Percentiles rank a stretch among this genome's conserved stretches.
These are phyloP conservation scores for Crotalus tigris DNA, from an alignment of 2,113 vertebrate genomes.

Conservation along the genomic window DNA sequence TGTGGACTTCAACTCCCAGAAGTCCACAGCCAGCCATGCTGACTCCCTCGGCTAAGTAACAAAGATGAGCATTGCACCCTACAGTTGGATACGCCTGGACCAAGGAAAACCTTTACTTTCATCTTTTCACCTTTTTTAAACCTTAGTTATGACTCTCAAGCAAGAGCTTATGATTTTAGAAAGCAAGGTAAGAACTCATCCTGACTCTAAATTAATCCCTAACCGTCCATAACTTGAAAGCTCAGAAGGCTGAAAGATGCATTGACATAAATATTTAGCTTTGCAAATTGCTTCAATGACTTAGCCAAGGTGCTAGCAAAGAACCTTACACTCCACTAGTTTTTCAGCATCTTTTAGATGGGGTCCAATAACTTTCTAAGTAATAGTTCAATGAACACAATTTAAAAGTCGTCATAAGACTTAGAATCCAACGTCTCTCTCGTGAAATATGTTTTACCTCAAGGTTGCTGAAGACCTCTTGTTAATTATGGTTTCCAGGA, in stretches of 20 bases:
- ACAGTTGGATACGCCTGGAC: too few relatives aligned
- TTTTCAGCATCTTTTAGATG: neutral
- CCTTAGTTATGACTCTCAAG: neutral
- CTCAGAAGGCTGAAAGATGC: neutral
- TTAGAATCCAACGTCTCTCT: constrained; percentile 1
- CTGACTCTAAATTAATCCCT: neutral
- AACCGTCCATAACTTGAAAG: neutral
- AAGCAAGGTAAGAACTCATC: neutral
- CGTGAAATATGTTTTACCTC: neutral
- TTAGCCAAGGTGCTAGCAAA: neutral
- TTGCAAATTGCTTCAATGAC: neutral
- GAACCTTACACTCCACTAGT: neutral
- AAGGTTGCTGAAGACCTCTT: too few relatives aligned
- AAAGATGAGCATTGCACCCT: too few relatives aligned
- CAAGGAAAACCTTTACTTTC: too few relatives aligned
- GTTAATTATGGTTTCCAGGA: too few relatives aligned
- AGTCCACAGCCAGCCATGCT: too few relatives aligned
- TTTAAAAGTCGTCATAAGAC: neutral
- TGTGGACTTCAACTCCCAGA: too few relatives aligned
- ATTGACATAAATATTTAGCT: neutral
- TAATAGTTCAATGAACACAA: neutral
- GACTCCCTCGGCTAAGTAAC: too few relatives aligned
- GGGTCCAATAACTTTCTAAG: neutral
- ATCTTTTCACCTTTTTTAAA: too few relatives aligned
- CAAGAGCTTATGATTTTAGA: neutral